Conservation (phyloP, 2,113 vertebrate genomes). For the Aix galericulata region DNA sequence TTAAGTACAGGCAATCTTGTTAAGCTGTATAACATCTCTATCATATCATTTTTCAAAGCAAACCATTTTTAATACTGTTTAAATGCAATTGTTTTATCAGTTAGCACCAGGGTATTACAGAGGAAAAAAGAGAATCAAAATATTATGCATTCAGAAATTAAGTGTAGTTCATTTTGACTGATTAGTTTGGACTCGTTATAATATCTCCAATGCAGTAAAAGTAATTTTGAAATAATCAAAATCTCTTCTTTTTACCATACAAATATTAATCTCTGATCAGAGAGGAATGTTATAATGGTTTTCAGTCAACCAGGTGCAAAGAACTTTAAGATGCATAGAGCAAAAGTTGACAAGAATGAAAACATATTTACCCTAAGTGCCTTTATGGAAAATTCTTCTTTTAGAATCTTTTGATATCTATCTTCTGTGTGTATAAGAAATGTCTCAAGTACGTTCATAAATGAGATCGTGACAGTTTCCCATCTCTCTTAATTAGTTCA, state of each 20-base stretch:
- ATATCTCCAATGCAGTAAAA: not conserved
- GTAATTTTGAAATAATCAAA: not conserved
- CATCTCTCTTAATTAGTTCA: not conserved
- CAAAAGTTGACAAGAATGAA: not conserved
- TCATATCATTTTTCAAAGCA: not conserved
- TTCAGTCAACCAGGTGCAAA: not conserved
- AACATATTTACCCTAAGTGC: not conserved
- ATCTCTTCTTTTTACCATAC: not conserved
- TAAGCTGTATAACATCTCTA: not conserved
- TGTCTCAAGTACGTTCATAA: not conserved
- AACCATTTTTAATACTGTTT: not conserved
- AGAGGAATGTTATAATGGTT: not conserved
- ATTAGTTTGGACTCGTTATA: not conserved
- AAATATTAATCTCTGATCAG: not conserved
- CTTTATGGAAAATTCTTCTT: not conserved
- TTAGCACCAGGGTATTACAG: not conserved
- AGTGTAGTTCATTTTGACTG: not conserved
- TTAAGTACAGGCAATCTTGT: not conserved
- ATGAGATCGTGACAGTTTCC: not conserved
- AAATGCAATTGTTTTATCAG: not conserved
- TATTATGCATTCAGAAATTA: not conserved
- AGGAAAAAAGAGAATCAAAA: not conserved
- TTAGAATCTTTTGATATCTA: not conserved
- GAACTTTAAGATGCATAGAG: not conserved
- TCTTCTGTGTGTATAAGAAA: not conserved